phyloP scores from a whole-genome alignment of 2,113 vertebrate species.

The Steatornis caripensis region DNA sequence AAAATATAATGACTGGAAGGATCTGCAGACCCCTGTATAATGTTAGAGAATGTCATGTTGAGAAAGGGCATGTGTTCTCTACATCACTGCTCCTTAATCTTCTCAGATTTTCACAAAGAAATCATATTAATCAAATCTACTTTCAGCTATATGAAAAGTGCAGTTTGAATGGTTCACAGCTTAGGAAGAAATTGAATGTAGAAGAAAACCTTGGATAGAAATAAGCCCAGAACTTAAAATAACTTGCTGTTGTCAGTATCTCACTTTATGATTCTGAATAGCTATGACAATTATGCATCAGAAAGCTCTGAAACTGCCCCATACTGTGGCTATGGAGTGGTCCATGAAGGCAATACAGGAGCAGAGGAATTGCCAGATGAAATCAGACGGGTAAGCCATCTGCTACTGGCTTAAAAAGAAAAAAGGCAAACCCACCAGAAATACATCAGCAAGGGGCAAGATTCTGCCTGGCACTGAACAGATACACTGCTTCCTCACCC shows the following conservation, averaged over 20 bases:
- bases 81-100: slow-evolving; percentile 75
- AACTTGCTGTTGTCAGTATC: slow-evolving; percentile 58
- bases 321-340: slow-evolving; percentile 23
- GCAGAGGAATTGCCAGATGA: background rate
- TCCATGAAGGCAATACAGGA: background rate
- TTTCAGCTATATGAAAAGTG: slow-evolving; percentile 73
- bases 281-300: slow-evolving; percentile 23
- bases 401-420: slow-evolving; percentile 13
- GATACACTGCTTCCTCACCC: background rate
- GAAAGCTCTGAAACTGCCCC: slow-evolving; percentile 31
- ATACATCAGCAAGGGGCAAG: background rate
- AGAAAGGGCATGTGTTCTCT: slow-evolving; percentile 66
- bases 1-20: slow-evolving; percentile 63
- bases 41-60: slow-evolving; percentile 63
- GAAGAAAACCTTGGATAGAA: slow-evolving; percentile 71
- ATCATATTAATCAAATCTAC: slow-evolving; percentile 80
- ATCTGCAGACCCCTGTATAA: slow-evolving; percentile 38
- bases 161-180: slow-evolving; percentile 69
- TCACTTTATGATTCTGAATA: slow-evolving; percentile 46
- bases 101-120: slow-evolving; percentile 78
- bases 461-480: background rate
- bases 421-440: background rate
- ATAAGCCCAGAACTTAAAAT: slow-evolving; percentile 71
- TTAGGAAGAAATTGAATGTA: slow-evolving; percentile 73
- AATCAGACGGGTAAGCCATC: slow-evolving; percentile 9